phyloP scores from a whole-genome alignment of 2,113 vertebrate species.

The Jacana jacana region DNA sequence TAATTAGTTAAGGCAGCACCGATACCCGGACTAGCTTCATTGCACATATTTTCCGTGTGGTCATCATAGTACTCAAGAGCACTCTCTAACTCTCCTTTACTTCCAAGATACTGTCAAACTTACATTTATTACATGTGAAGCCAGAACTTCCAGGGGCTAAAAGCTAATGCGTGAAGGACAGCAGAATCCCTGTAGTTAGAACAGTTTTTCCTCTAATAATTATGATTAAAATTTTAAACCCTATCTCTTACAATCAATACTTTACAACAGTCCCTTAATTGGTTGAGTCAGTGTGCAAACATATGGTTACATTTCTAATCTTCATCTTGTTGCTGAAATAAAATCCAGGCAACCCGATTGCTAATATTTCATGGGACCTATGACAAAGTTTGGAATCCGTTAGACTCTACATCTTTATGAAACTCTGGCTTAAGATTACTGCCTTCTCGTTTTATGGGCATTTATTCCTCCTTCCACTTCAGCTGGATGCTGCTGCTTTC shows the following conservation, averaged over 20 bases:
- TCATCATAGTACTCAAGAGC: neutral
- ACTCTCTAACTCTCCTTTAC: neutral
- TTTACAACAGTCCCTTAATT: neutral
- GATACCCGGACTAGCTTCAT: neutral
- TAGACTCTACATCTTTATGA: neutral
- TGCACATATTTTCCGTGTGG: neutral
- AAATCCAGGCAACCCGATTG: neutral
- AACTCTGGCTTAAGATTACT: neutral
- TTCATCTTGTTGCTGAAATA: neutral
- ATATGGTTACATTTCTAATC: neutral
- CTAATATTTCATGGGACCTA: neutral
- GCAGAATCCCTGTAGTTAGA: neutral
- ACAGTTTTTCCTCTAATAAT: neutral
- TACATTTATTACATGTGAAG: neutral
- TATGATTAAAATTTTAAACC: neutral
- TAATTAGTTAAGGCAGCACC: neutral
- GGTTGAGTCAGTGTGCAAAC: neutral
- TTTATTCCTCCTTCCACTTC: neutral
- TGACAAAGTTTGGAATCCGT: neutral
- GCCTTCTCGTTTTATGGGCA: neutral
- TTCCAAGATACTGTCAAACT: conserved; percentile 5
- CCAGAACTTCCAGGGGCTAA: neutral
- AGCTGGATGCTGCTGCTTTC: neutral
- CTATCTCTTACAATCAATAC: neutral
- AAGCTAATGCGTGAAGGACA: neutral